Conservation (phyloP, 2,888 invertebrate genomes). For the Crepidodera aurea region DNA sequence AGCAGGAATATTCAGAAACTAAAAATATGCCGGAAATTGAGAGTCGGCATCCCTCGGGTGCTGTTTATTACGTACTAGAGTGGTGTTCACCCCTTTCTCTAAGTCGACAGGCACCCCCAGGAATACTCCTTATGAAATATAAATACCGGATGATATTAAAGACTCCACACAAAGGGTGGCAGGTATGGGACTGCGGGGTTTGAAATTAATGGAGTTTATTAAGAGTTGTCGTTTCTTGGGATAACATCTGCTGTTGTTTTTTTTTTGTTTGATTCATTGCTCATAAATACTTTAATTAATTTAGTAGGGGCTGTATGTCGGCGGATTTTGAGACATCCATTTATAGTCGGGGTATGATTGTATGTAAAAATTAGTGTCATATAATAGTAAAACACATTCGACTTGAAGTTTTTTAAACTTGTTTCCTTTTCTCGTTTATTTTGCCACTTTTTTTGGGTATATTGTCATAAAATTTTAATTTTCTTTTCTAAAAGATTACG, state of each 20-base stretch:
- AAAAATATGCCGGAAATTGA: constrained; percentile 55
- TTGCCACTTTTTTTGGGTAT: too few relatives aligned
- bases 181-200: constrained; percentile 18
- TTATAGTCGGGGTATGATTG: too few relatives aligned
- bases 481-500: too few relatives aligned
- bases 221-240: constrained; percentile 18
- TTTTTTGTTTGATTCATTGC: neutral
- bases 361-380: too few relatives aligned
- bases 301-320: too few relatives aligned
- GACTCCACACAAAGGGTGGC: constrained; percentile 25
- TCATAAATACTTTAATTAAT: neutral
- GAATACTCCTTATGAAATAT: constrained; percentile 41
- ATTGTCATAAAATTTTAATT: too few relatives aligned
- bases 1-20: constrained; percentile 18
- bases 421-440: too few relatives aligned
- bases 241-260: constrained; percentile 8
- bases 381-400: too few relatives aligned
- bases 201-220: constrained; percentile 24
- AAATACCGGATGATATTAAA: constrained; percentile 33
- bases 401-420: too few relatives aligned
- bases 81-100: constrained; percentile 46
- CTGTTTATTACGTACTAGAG: constrained; percentile 48
- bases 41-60: constrained; percentile 54
- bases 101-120: constrained; percentile 42
- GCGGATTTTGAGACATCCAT: too few relatives aligned